These are phyloP conservation scores for Turdus rufiventris DNA, from an alignment of 2,113 vertebrate species.

Conservation along the genomic window DNA sequence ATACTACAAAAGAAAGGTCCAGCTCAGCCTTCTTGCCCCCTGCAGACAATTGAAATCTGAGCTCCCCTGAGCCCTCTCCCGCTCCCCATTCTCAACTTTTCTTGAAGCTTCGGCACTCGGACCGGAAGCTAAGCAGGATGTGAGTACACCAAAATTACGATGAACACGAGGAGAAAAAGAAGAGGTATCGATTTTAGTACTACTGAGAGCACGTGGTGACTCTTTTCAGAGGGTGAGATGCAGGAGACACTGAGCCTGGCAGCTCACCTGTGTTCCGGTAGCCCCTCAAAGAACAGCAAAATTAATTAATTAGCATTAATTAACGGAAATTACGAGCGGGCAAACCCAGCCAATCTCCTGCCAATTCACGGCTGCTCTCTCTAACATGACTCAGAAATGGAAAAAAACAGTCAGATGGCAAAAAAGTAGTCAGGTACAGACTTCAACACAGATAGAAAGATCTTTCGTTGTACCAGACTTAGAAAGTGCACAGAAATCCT, in stretches of 20 bases:
- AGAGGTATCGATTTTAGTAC: background rate
- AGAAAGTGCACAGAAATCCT: background rate
- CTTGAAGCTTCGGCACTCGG: background rate
- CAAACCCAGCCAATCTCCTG: background rate
- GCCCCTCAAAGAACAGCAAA: background rate
- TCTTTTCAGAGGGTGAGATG: background rate
- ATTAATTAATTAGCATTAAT: background rate
- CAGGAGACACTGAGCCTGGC: background rate
- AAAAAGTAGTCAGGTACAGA: background rate
- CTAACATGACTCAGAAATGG: background rate
- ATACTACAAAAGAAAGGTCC: background rate
- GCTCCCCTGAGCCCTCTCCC: background rate
- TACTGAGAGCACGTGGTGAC: background rate
- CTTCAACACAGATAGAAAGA: background rate
- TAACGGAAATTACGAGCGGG: background rate
- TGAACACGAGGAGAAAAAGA: background rate
- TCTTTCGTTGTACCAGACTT: background rate
- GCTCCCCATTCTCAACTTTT: background rate
- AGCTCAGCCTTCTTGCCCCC: background rate
- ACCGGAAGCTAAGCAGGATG: background rate
- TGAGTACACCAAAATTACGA: background rate
- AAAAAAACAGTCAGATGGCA: background rate
- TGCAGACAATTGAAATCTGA: background rate
- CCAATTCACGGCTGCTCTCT: background rate
- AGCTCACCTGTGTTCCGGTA: background rate